Evolutionary conservation across 1,140 invertebrate genomes (phyloP), one percentile per base, ranked within the genome.

Genomic region (Philaenus spumarius): DNA sequence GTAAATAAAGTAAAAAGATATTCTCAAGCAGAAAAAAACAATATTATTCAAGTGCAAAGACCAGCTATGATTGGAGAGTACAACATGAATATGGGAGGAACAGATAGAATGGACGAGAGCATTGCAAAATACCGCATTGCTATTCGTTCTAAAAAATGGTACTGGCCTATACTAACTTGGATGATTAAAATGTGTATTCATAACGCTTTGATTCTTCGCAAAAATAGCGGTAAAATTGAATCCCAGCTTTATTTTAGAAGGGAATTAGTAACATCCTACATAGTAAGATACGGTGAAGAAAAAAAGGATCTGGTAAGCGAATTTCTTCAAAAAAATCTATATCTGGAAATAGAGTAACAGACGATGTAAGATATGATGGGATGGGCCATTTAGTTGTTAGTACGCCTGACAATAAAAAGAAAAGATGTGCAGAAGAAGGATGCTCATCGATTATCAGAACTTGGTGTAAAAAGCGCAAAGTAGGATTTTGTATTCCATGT

Each of bases 21-120:
- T 26, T 56, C 42, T 20, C 54, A 56, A 23, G 39, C 35, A 56
- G 12, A 56, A 24, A 58, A 56, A 56, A n/a, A n/a, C n/a, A 46
- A 43, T 4, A 22, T 26, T 14, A 46, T 56, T 30, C 26, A 2
- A 43, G 43, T 56, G 20, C 14, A 37, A 26, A 39, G 40, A 22
- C 54, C 54, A 43, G 26, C 24, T 17, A 24, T 30, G 2, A 26
- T 56, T 19, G 34, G 43, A 14, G 17, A 46, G 19, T 45, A 17
- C 42, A 45, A 45, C 42, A 9, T 7, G 15, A 15, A 17, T 17
- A 45, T 45, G 42, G 42, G 7, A 7, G 7, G 42, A 12, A 19
- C 19, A 7, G 42, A 45, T 17, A 45, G 19, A 45, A 45, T 45
- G 42, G 42, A 45, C 42, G 42, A 17, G 19, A 45, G 19, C 15